phyloP scores from a whole-genome alignment of 2,797 vertebrate genomes.

The Syngnathus rostellatus region DNA sequence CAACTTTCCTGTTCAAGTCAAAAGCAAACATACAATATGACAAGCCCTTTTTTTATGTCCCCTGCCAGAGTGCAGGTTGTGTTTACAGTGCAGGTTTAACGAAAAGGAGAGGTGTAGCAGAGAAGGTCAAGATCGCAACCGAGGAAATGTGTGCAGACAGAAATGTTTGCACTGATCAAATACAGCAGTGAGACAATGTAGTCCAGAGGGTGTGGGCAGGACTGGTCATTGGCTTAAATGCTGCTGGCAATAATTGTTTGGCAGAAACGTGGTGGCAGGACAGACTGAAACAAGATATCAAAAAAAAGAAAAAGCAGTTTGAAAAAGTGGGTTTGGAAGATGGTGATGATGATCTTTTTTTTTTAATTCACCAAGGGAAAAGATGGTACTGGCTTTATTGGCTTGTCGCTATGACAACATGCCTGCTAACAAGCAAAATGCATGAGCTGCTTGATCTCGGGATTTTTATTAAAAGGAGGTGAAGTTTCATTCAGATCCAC shows the following conservation, averaged over 20 bases:
- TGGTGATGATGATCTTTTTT: not conserved
- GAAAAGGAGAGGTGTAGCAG: slow-evolving; percentile 7
- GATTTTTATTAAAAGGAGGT: not conserved
- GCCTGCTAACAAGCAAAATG: not conserved
- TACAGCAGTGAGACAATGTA: slow-evolving; percentile 17
- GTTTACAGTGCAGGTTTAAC: slow-evolving; percentile 30
- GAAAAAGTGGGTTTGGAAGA: not conserved
- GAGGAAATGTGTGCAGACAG: slow-evolving; percentile 16
- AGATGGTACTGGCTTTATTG: not conserved
- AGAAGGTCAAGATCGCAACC: slow-evolving; percentile 3
- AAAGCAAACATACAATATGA: not conserved
- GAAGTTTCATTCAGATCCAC: not conserved
- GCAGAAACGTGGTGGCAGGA: not conserved
- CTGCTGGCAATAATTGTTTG: not conserved
- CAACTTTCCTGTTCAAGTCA: too few relatives aligned
- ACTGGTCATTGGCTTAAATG: not conserved
- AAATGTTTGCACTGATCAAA: slow-evolving; percentile 33
- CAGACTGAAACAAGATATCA: not conserved
- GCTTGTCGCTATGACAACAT: not conserved
- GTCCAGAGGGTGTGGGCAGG: slow-evolving; percentile 8
- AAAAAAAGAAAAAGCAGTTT: not conserved
- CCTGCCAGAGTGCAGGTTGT: slow-evolving; percentile 11
- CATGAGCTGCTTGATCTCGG: not conserved
- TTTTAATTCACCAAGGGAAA: not conserved
- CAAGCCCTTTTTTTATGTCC: slow-evolving; percentile 8